A percentile compares a stretch with the other conserved stretches of the same genome.
Conservation (phyloP, 37 sponge, comb jelly and placozoan species). For the Lycopodina hypogea region DNA sequence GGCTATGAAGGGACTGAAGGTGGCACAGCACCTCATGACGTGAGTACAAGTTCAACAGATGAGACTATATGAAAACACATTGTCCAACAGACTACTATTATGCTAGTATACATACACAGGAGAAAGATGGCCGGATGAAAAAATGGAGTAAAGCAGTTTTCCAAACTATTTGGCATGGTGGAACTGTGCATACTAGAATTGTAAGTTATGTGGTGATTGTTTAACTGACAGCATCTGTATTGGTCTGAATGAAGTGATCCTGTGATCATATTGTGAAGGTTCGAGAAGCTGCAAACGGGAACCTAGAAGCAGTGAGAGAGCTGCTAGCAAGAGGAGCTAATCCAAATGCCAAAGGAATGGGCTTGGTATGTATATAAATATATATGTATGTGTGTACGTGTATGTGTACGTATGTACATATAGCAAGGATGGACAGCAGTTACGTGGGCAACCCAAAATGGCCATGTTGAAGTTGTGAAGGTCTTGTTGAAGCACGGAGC, state of each 20-base stretch:
- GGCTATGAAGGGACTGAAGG: not conserved
- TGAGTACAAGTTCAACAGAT: not conserved
- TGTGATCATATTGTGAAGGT: not conserved
- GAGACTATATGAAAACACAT: not conserved
- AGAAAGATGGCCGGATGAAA: too few species aligned
- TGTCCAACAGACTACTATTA: too few species aligned
- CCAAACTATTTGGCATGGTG: too few species aligned
- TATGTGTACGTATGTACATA: not conserved
- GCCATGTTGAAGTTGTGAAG: constrained; percentile 8
- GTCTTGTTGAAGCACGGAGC: constrained; percentile 1
- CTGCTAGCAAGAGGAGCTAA: not conserved
- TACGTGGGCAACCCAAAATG: not conserved
- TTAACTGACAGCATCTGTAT: too few species aligned
- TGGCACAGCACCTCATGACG: not conserved
- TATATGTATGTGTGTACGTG: too few species aligned
- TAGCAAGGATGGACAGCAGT: constrained; percentile 10
- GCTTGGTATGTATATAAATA: not conserved
- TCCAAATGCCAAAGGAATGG: not conserved
- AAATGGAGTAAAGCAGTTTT: too few species aligned
- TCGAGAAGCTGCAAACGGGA: not conserved
- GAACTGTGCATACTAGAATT: too few species aligned
- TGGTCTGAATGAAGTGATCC: too few species aligned
- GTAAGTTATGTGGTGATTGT: too few species aligned
- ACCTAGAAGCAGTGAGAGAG: not conserved
- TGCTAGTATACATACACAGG: too few species aligned